Evolutionary conservation across 53 echinoderm and acorn worm genomes (phyloP), one percentile per base, ranked within the genome.

Genomic region (Pentamera pediparva): DNA sequence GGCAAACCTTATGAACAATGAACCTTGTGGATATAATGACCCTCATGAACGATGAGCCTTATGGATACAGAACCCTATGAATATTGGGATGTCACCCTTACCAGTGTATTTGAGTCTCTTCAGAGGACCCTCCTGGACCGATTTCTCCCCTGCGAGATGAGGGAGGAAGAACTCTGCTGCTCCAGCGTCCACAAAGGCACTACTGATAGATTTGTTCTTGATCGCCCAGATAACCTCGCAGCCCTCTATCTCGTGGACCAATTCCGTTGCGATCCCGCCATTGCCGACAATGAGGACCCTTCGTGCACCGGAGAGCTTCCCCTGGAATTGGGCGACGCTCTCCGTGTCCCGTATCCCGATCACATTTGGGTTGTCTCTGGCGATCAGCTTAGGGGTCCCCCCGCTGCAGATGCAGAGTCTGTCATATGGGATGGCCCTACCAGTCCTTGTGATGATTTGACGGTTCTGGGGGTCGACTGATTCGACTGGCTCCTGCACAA

Each of bases 311-410:
- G 75, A 53, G 32, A 96, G 75, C 59, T 88, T 85, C 40, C 72
- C 53, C 75, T 96, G 96, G 32, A 96, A 96, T 2, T 75, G 76
- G 5, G 79, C 59, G 13, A 96, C 91, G 37, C 91, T 96, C 51
- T 96, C 96, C 2, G 96, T 96, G 78, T 96, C 96, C 55, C 96
- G 62, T 30, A 96, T 91, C 45, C 96, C 96, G 29, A 96, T 37
- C 24, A 96, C 90, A 45, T 75, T 71, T 3, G 96, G 96, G 56
- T 85, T 88, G 53, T 80, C 86, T 37, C 62, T 57, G 19, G 74
- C 79, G 30, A 96, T 91, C 12, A 88, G 39, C 26, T 86, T 91
- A 1, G 96, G 88, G 35, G 67, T 51, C 24, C 88, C 96, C 15
- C 96, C 96, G 3, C 85, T 85, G 56, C 96, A 96, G 22, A 91